Evolutionary conservation across 1,140 invertebrate genomes (phyloP).

Genomic region (Ostrea denselamellosa): DNA sequence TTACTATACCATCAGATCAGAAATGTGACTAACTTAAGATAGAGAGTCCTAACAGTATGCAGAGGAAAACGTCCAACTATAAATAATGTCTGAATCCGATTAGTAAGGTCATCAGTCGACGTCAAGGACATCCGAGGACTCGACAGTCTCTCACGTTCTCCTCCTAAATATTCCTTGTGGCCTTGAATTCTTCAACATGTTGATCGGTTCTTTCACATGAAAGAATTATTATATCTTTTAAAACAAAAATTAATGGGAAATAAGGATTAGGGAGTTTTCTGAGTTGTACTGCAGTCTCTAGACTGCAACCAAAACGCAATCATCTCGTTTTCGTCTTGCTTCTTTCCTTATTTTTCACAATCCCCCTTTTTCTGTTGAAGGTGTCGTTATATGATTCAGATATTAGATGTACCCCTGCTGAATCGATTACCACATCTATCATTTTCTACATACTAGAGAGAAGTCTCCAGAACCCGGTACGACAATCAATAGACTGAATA

Average conservation of each 20-base stretch:
- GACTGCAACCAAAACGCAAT: too few species aligned
- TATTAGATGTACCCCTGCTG: neutral
- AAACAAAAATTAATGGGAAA: too few species aligned
- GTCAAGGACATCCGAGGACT: neutral
- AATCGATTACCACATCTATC: neutral
- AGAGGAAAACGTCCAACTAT: too few species aligned
- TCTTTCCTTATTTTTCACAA: too few species aligned
- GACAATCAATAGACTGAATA: constrained; percentile 26
- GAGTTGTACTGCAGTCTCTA: too few species aligned
- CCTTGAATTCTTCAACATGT: neutral
- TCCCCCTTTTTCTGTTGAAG: too few species aligned
- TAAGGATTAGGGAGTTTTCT: too few species aligned
- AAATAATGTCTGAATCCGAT: neutral
- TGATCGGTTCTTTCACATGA: neutral
- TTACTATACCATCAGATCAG: too few species aligned
- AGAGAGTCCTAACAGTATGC: too few species aligned
- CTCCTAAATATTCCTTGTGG: neutral
- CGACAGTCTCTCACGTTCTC: neutral
- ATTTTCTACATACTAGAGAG: neutral
- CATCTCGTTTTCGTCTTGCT: too few species aligned
- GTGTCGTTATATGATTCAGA: neutral
- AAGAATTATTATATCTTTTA: too few species aligned
- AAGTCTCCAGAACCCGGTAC: neutral
- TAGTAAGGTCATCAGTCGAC: neutral
- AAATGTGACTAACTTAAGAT: too few species aligned